Evolutionary conservation across 2,113 vertebrate genomes (phyloP).

Genomic region (Entelurus aequoreus): DNA sequence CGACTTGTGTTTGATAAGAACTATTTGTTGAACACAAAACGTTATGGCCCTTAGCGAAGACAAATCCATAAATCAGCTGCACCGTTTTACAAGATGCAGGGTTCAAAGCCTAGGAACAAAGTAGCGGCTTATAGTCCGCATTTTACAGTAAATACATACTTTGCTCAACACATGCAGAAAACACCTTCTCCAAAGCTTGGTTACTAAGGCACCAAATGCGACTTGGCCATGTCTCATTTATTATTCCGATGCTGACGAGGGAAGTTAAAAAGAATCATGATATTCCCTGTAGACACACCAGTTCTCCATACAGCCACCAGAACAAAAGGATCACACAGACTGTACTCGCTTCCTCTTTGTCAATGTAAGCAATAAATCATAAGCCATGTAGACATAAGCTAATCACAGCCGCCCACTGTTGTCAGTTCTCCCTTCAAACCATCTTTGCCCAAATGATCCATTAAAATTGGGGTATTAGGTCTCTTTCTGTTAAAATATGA

Average conservation of each 20-base stretch:
- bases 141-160: no score
- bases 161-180: conserved; percentile 1
- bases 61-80: no score
- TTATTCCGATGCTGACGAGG: conserved; percentile 41
- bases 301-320: conserved; percentile 40
- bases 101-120: no score
- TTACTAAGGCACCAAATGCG: conserved; percentile 25
- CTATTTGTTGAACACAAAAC: no score
- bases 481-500: conserved; percentile 61
- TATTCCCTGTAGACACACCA: conserved; percentile 30
- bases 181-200: conserved; percentile 8
- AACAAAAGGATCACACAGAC: conserved; percentile 35
- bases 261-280: conserved; percentile 53
- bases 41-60: no score
- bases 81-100: no score
- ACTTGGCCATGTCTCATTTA: conserved; percentile 53
- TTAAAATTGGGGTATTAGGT: conserved; percentile 63
- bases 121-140: no score
- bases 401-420: conserved; percentile 53
- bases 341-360: conserved; percentile 18
- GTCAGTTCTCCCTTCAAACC: conserved; percentile 53
- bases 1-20: no score
- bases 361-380: conserved; percentile 45
- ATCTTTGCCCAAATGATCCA: conserved; percentile 60
- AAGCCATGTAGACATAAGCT: conserved; percentile 50